Conservation (phyloP, 2,113 vertebrate species). For the Paradoxurus hermaphroditus region DNA sequence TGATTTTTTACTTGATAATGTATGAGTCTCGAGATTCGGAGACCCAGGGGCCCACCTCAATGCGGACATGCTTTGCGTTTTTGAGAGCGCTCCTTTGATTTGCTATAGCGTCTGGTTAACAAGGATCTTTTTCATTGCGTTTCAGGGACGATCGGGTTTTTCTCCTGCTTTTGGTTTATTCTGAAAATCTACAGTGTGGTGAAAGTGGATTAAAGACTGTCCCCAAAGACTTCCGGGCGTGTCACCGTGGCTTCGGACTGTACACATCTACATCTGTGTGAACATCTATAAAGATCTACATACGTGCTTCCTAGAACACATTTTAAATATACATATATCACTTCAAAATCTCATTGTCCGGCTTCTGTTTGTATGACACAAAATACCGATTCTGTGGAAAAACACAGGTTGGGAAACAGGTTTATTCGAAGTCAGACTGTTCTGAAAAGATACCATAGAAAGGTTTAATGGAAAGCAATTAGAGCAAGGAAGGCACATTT, state of each 20-base stretch:
- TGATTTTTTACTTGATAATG: conserved; percentile 17
- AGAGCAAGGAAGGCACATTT: conserved; percentile 40
- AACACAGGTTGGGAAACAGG: conserved; percentile 48
- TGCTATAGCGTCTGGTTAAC: conserved; percentile 61
- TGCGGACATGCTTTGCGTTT: conserved; percentile 13
- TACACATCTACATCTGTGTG: neutral
- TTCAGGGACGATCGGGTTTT: conserved; percentile 93
- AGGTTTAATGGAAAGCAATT: conserved; percentile 58
- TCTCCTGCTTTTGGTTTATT: conserved; percentile 95
- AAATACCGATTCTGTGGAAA: conserved; percentile 51
- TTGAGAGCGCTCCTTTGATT: conserved; percentile 38
- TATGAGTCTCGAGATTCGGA: neutral
- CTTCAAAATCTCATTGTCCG: conserved; percentile 63
- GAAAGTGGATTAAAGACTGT: conserved; percentile 91
- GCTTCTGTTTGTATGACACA: conserved; percentile 56
- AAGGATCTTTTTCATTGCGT: conserved; percentile 66
- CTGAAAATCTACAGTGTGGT: conserved; percentile 95
- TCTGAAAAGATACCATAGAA: conserved; percentile 15
- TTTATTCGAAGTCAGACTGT: conserved; percentile 59
- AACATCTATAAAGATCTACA: neutral
- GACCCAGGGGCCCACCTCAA: neutral
- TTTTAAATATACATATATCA: conserved; percentile 64
- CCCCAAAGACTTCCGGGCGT: conserved; percentile 52
- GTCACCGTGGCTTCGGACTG: conserved; percentile 64
- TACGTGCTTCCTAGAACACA: neutral